These are phyloP conservation scores for Ivindomyrus marchei DNA, from an alignment of 2,113 vertebrate genomes.

Conservation along the genomic window DNA sequence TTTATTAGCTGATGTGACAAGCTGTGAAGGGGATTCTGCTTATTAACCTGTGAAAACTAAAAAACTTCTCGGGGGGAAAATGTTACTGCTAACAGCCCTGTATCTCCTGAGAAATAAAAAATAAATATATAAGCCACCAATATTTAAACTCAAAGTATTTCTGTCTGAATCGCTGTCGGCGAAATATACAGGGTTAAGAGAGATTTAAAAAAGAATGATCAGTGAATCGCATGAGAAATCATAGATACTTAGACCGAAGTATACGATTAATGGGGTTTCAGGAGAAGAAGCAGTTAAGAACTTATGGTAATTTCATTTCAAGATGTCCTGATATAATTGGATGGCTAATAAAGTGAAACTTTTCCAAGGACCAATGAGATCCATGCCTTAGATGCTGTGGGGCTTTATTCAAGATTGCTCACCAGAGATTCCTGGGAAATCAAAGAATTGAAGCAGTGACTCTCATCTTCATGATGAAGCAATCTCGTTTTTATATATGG, in stretches of 20 bases:
- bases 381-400: not conserved
- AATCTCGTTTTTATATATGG: not conserved
- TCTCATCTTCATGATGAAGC: not conserved
- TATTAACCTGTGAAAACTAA: not conserved
- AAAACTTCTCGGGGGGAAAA: not conserved
- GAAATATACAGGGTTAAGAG: not conserved
- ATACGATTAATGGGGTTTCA: not conserved
- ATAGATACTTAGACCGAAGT: not conserved
- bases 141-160: constrained; percentile 4
- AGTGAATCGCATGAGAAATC: not conserved
- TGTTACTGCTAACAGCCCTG: not conserved
- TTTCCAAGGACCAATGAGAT: not conserved
- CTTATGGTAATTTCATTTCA: not conserved
- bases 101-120: not conserved
- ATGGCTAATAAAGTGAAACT: not conserved
- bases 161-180: not conserved
- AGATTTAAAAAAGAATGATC: not conserved
- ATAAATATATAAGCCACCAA: not conserved
- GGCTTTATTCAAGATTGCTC: not conserved
- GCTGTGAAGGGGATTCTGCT: not conserved
- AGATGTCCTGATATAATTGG: not conserved
- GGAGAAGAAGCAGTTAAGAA: not conserved
- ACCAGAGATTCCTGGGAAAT: not conserved
- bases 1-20: not conserved
- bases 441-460: not conserved